Conservation (phyloP, 2,888 invertebrate genomes). For the Digitonthophagus gazella region DNA sequence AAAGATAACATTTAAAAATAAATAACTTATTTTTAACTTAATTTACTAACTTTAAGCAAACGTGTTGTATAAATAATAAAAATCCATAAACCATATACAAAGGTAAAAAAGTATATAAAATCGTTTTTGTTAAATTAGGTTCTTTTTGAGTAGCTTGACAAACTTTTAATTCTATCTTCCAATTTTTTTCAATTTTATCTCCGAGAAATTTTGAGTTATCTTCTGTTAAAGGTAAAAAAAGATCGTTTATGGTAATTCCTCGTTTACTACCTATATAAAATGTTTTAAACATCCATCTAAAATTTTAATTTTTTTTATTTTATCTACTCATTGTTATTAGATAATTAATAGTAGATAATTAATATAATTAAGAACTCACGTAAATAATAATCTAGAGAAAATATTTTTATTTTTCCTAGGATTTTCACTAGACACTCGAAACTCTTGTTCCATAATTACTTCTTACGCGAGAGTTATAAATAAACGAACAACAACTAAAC, state of each 20-base stretch:
- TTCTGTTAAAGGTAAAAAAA: conserved; percentile 59
- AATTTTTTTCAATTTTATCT: conserved; percentile 61
- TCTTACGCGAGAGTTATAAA: conserved; percentile 20
- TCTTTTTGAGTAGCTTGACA: conserved; percentile 54
- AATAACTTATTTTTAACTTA: neutral
- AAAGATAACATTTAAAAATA: conserved; percentile 4
- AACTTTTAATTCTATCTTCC: conserved; percentile 59
- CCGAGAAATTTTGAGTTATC: conserved; percentile 64
- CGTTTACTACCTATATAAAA: conserved; percentile 57
- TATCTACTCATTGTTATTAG: neutral
- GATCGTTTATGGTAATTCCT: conserved; percentile 62
- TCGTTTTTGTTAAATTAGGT: conserved; percentile 59
- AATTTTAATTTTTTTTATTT: conserved; percentile 22
- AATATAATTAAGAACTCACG: conserved; percentile 34
- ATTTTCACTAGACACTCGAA: conserved; percentile 48
- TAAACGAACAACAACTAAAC: neutral
- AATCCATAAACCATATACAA: conserved; percentile 59
- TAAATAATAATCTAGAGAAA: conserved; percentile 57
- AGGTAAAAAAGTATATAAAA: conserved; percentile 58
- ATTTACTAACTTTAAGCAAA: conserved; percentile 56
- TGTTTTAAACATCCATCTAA: conserved; percentile 43
- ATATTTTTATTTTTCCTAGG: conserved; percentile 59
- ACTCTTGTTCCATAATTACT: conserved; percentile 33
- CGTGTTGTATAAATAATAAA: conserved; percentile 54
- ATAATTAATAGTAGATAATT: conserved; percentile 7